Base-by-base conservation (phyloP, 2,888 invertebrate genomes). In the Homarus gammarus region DNA sequence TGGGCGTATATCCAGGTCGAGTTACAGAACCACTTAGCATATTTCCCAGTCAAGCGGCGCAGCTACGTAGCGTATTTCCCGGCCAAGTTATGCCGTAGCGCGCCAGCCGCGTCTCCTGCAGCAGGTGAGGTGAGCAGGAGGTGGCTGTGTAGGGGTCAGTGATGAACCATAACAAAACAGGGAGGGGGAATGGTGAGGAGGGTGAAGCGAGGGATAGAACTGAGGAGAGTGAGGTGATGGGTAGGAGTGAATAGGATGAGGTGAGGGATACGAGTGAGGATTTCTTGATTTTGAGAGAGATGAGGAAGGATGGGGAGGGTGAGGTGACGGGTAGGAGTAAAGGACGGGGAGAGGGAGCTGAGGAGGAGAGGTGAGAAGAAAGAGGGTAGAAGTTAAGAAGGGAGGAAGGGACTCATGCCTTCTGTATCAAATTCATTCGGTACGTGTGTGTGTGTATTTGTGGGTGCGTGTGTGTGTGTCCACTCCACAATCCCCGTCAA, bases 11-110 rank as follows among this genome's bases (percentile, higher is more conserved):
- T 79, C 61, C 79, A 38, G 38, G 79, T 61, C 61, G 61, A 79
- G 79, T 79, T 79, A 79, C 79, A 79, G 79, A 79, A 79, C 79
- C 79, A 79, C 79, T 79, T 79, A 79, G 61, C 79, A 79, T 79
- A 79, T 79, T 79, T 79, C 61, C 79, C 79, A 61, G 79, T 61
- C 79, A 79, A 79, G 79, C 61, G 61, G 79, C 31, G 79, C 38
- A 61, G 79, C n/a, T 61, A 79, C n/a, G 61, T 61, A 79, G 61
- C 79, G n/a, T 79, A 79, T 61, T 61, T 79, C 79, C 79, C 18
- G 79, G 61, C 36, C 12, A n/a, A 79, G 79, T 79, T 79, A 79
- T 79, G 79, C 31, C n/a, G n/a, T n/a, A 18, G 64, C 61, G 33
- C 33, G 38, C 10, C 51, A 38, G 79, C 79, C 61, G 61, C 79